Percentiles rank a stretch among this genome's conserved stretches.
Evolutionary conservation across 2,113 vertebrate genomes (phyloP).

Genomic region (Chitala chitala): DNA sequence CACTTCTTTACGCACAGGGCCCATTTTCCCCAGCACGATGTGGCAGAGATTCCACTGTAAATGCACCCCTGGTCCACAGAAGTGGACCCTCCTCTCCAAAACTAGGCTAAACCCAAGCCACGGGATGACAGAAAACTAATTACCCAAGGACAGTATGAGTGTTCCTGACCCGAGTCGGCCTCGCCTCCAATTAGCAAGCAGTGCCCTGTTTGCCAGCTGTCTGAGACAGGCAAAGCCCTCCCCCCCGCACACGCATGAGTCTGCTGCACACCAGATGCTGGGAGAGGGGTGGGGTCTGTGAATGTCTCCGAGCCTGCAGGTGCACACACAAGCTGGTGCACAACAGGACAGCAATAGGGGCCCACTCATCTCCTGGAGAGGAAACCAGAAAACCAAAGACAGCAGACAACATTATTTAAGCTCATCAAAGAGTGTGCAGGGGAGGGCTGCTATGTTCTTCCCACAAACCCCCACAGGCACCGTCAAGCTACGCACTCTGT

Average conservation of each 20-base stretch:
- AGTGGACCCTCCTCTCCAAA: background rate
- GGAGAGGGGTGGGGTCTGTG: background rate
- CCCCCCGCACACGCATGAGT: background rate
- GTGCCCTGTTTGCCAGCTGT: slow-evolving; percentile 38
- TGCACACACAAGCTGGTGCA: background rate
- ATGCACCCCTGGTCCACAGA: background rate
- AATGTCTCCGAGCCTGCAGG: background rate
- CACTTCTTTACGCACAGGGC: background rate
- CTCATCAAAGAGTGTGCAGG: background rate
- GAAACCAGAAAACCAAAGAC: background rate
- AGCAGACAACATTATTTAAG: background rate
- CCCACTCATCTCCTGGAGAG: background rate
- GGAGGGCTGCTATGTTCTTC: no score
- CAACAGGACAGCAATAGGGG: slow-evolving; percentile 3
- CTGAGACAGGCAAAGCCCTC: slow-evolving; percentile 32
- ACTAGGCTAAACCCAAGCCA: background rate
- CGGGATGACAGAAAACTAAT: no score
- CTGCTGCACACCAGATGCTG: slow-evolving; percentile 20
- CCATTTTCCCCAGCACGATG: no score
- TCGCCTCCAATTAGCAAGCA: background rate
- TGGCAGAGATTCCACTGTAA: background rate
- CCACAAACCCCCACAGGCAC: background rate
- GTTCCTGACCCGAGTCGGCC: background rate
- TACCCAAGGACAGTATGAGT: background rate
- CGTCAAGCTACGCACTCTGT: background rate